These are phyloP conservation scores for Leuciscus waleckii DNA, from an alignment of 2,797 vertebrate species.

Conservation along the genomic window DNA sequence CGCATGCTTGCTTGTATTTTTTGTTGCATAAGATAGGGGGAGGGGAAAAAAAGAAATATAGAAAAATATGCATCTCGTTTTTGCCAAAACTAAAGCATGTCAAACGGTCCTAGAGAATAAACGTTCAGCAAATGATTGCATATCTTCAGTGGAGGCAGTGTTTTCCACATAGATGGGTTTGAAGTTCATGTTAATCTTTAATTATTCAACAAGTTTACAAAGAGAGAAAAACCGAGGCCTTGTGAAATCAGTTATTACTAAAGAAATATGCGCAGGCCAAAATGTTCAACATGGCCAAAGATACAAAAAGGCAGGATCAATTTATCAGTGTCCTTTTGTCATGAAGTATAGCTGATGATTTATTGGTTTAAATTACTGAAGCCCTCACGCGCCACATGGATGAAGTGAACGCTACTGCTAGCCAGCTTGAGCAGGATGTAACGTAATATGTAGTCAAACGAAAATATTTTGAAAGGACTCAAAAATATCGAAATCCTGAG, in stretches of 20 bases:
- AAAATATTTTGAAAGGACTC: neutral
- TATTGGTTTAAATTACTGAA: constrained; percentile 21
- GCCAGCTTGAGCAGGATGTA: constrained; percentile 12
- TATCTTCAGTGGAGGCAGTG: constrained; percentile 55
- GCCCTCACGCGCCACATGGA: neutral
- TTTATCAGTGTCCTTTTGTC: constrained; percentile 26
- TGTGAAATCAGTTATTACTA: constrained; percentile 39
- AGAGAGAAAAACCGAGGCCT: neutral
- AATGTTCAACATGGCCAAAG: constrained; percentile 22
- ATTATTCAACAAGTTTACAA: constrained; percentile 21
- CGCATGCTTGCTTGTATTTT: constrained; percentile 35
- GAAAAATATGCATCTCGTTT: constrained; percentile 29
- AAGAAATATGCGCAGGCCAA: constrained; percentile 22
- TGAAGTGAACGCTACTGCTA: neutral
- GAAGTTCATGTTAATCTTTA: constrained; percentile 48
- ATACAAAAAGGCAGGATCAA: constrained; percentile 17
- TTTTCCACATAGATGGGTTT: constrained; percentile 53
- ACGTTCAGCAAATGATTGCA: constrained; percentile 34
- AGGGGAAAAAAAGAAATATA: constrained; percentile 31
- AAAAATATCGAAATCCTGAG: neutral
- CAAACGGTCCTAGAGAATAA: constrained; percentile 43
- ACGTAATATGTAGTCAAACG: constrained; percentile 14
- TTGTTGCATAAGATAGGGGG: constrained; percentile 32
- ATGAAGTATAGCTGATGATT: constrained; percentile 1
- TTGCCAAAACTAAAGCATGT: constrained; percentile 50